phyloP scores from a whole-genome alignment of 2,113 vertebrate species.

The Chunga burmeisteri region DNA sequence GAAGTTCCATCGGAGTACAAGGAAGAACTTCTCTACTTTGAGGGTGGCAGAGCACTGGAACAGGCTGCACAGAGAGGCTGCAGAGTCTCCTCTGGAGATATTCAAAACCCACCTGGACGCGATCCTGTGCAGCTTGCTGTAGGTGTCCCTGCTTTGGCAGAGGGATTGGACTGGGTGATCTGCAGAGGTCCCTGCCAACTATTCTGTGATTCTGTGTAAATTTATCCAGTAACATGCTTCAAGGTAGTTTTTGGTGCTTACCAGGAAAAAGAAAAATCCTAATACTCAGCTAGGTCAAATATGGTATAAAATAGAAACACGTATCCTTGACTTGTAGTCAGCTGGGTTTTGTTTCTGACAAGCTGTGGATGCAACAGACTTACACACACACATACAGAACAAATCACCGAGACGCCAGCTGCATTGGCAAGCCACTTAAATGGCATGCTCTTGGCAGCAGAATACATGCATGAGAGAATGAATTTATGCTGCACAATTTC shows the following conservation, averaged over 20 bases:
- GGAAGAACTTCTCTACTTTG: too few relatives aligned
- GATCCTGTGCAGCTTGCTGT: too few relatives aligned
- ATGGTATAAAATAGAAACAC: accelerated
- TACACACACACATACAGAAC: background rate
- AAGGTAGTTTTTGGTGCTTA: background rate
- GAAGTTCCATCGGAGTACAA: too few relatives aligned
- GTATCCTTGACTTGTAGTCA: background rate
- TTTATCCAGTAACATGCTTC: background rate
- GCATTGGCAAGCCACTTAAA: background rate
- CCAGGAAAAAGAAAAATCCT: background rate
- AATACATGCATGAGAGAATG: background rate
- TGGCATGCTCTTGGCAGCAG: background rate
- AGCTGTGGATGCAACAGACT: background rate
- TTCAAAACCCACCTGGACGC: too few relatives aligned
- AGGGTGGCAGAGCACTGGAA: too few relatives aligned
- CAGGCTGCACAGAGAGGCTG: too few relatives aligned
- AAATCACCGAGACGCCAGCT: background rate
- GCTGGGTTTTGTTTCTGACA: background rate
- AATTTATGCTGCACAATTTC: background rate
- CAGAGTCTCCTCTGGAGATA: too few relatives aligned
- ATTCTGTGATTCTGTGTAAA: background rate
- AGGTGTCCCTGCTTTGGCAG: too few relatives aligned
- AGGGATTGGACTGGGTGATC: too few relatives aligned
- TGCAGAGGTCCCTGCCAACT: too few relatives aligned
- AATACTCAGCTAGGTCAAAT: background rate